Conservation (phyloP, 2,797 vertebrate genomes). For the Macrochelys suwanniensis region DNA sequence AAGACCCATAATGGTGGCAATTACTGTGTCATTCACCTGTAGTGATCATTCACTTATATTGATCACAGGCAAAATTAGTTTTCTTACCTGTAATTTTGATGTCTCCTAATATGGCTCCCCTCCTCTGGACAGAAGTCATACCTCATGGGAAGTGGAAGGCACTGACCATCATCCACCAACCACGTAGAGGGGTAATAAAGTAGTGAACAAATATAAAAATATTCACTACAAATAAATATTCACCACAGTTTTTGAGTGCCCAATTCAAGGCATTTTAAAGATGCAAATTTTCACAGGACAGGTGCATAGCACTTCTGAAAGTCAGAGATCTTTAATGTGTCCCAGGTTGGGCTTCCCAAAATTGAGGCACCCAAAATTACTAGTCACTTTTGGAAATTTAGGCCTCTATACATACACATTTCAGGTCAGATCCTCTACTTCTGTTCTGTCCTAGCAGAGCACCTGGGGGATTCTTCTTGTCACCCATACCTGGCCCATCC, state of each 20-base stretch:
- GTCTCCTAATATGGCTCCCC: background rate
- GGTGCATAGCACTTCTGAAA: too few species aligned
- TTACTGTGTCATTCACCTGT: background rate
- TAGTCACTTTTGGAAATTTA: too few species aligned
- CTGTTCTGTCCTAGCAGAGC: background rate
- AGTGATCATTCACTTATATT: background rate
- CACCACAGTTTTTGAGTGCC: too few species aligned
- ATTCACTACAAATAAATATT: background rate
- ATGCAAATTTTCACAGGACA: too few species aligned
- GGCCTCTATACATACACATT: too few species aligned
- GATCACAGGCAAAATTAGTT: background rate
- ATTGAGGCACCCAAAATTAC: too few species aligned
- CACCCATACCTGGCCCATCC: background rate
- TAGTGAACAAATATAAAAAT: background rate
- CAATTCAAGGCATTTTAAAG: too few species aligned
- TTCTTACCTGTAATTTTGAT: background rate
- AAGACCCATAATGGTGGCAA: background rate
- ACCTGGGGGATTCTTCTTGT: background rate
- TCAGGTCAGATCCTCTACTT: too few species aligned
- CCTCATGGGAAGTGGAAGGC: background rate
- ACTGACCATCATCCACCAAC: background rate
- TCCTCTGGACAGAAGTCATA: background rate
- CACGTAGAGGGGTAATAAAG: background rate
- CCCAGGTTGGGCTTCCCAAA: too few species aligned
- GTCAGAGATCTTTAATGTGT: too few species aligned